Conservation (phyloP, 2,797 vertebrate genomes). For the Eurystomus glaucurus region DNA sequence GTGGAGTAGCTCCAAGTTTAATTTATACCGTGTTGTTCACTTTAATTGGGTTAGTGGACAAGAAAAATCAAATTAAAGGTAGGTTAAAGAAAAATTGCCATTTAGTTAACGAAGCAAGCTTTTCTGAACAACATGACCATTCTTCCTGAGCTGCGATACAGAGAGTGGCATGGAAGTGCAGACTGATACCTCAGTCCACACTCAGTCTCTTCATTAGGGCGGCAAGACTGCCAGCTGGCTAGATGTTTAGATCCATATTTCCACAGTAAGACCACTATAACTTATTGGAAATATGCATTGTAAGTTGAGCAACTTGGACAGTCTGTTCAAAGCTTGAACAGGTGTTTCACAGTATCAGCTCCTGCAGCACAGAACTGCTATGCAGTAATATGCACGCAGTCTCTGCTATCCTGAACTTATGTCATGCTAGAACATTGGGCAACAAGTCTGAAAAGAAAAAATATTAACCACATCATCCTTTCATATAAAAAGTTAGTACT, state of each 20-base stretch:
- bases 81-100: background rate
- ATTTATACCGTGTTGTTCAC: background rate
- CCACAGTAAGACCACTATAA: background rate
- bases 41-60: constrained; percentile 21
- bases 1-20: background rate
- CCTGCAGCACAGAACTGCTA: background rate
- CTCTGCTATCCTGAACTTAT: background rate
- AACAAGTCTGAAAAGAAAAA: constrained; percentile 50
- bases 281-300: background rate
- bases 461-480: background rate
- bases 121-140: background rate
- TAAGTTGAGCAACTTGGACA: background rate
- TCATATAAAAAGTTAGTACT: constrained; percentile 12
- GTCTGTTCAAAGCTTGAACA: background rate
- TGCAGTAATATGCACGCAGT: accelerated
- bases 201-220: background rate
- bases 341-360: background rate
- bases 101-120: background rate
- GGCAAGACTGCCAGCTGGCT: background rate
- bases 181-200: background rate
- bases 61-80: constrained; percentile 10
- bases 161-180: background rate
- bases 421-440: background rate
- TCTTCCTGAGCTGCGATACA: background rate
- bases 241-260: background rate